Base-by-base conservation (phyloP, 2,888 invertebrate species). In the Nyleta sp. region DNA sequence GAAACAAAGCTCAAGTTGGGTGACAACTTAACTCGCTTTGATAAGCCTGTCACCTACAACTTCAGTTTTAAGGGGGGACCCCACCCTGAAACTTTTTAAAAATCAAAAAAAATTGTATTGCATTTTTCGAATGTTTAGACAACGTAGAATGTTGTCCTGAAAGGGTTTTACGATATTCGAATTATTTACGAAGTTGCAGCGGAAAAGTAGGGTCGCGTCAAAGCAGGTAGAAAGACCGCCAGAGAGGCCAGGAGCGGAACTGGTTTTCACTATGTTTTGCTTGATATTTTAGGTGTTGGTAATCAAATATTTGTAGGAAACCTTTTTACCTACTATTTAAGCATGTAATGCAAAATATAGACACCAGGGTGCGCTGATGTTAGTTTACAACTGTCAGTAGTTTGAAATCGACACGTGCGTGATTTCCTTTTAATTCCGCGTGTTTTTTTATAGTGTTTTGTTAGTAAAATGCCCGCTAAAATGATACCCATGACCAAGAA, bases 351-450 rank as follows among this genome's bases (percentile, higher is more conserved):
- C 28, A 13, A 48, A 48, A 48, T 48, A 48, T 48, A 48, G 48
- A 48, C 48, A 48, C 48, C 28, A 48, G 48, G 48, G 48, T 24
- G 48, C 48, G 48, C 48, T 48, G 48, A 48, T 48, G 24, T 48
- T 48, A 48, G 48, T 28, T 48, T 48, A 48, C 28, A 48, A 48
- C 48, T 28, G 48, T 48, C 48, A 48, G 1, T 28, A 48, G 48
- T 48, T 48, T 48, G 48, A 28, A 48, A 40, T 40, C 40, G 40
- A 40, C 13, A 40, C 40, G 40, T 40, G 40, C 40, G 40, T 40
- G 40, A 40, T 40, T 40, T 40, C 17, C 40, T 40, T 40, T 40
- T 40, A 40, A 40, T 40, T 40, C 40, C 40, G 40, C 40, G 48
- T 48, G 48, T 46, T 46, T 48, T 28, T 48, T 48, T 40, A 40